Base-by-base conservation (phyloP, 2,888 invertebrate species). In the Tinea semifulvella region DNA sequence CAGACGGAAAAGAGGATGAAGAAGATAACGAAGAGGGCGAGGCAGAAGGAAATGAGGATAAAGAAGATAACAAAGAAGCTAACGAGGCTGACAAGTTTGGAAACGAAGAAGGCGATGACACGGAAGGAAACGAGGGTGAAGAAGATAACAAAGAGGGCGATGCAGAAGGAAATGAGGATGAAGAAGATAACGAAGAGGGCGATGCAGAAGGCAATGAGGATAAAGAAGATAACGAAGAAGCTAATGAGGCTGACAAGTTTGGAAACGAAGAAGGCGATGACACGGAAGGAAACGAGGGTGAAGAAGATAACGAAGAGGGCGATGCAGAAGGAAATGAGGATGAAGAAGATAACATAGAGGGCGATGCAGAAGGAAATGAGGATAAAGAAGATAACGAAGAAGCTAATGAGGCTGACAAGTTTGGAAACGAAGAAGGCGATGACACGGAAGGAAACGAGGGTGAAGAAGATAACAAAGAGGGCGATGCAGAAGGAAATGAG, bases 1-100 rank as follows among this genome's bases (percentile, higher is more conserved):
- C 45, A 7, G 49, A 57, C 47, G 46, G 53, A 31, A 51, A 56
- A 39, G 52, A 48, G 3, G 46, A 52, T 5, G 48, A 49, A 43
- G 53, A 52, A 46, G 39, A 25, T n/a, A 8, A 22, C 8, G 22
- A 22, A 7, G n/a, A n/a, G n/a, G n/a, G n/a, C n/a, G n/a, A n/a
- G n/a, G n/a, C n/a, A n/a, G n/a, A n/a, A n/a, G n/a, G n/a, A n/a
- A 5, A 8, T 22, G 22, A 22, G 22, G 22, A 5, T 22, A 22
- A 22, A 7, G 8, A 22, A 5, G 8, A 22, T 22, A 22, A 8
- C 22, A 22, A 22, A 22, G 22, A 22, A n/a, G n/a, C n/a, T n/a
- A n/a, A n/a, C n/a, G n/a, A n/a, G n/a, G n/a, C n/a, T n/a, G n/a
- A n/a, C n/a, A n/a, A n/a, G n/a, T n/a, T n/a, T n/a, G 22, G 22